These are phyloP conservation scores for Drosophila pachea DNA, from an alignment of 1,140 invertebrate species.

Conservation along the genomic window DNA sequence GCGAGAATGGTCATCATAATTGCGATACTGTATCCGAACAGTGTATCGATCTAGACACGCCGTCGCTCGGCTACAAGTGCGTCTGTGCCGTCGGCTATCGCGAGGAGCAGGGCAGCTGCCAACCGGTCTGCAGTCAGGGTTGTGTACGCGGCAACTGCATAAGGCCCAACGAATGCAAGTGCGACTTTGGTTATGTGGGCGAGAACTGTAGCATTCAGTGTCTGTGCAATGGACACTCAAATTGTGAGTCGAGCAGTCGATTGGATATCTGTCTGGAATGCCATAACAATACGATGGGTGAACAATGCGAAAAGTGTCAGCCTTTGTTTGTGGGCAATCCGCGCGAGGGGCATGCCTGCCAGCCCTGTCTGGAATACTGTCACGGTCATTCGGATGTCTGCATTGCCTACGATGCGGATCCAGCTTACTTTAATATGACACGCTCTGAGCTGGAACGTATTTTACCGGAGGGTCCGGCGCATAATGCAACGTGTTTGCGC, in stretches of 20 bases:
- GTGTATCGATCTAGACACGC: conserved; percentile 83
- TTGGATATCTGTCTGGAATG: conserved; percentile 91
- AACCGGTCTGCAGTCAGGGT: conserved; percentile 92
- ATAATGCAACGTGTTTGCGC: conserved; percentile 89
- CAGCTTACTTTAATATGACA: conserved; percentile 81
- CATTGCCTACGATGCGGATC: conserved; percentile 82
- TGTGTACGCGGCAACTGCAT: conserved; percentile 93
- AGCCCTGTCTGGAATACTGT: conserved; percentile 93
- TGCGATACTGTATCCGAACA: conserved; percentile 92
- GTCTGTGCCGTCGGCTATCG: conserved; percentile 91
- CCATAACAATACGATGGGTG: conserved; percentile 94
- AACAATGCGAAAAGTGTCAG: conserved; percentile 92
- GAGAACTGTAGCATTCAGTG: conserved; percentile 95
- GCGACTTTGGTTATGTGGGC: conserved; percentile 97
- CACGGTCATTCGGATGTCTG: conserved; percentile 93
- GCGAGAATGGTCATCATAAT: conserved; percentile 92
- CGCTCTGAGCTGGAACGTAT: conserved; percentile 81
- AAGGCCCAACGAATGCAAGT: conserved; percentile 90
- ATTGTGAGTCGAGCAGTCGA: conserved; percentile 91
- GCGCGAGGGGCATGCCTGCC: conserved; percentile 89
- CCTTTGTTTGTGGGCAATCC: conserved; percentile 95
- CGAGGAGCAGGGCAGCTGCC: conserved; percentile 82
- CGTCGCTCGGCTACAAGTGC: conserved; percentile 88
- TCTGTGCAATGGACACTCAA: conserved; percentile 95
- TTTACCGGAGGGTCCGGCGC: conserved; percentile 83